phyloP scores from a whole-genome alignment of 1,140 invertebrate species.

The Sitophilus oryzae region DNA sequence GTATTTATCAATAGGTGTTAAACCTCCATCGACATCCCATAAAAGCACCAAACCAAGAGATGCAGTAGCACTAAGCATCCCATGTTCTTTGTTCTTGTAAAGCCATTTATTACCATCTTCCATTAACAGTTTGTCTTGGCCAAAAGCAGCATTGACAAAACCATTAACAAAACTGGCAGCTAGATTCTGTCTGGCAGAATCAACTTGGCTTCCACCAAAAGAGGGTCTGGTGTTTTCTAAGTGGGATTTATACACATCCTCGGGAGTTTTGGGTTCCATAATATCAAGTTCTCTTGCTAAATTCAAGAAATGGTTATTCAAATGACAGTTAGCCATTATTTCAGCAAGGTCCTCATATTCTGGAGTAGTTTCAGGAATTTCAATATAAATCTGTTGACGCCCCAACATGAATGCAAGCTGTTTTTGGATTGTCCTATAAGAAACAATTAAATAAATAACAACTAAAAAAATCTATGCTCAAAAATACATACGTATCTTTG shows the following conservation, averaged over 20 bases:
- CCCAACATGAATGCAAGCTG: conserved; percentile 97
- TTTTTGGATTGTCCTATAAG: conserved; percentile 74
- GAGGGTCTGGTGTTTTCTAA: conserved; percentile 85
- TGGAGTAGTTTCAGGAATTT: conserved; percentile 60
- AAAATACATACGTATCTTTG: conserved; percentile 73
- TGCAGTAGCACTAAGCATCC: conserved; percentile 96
- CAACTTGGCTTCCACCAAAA: conserved; percentile 78
- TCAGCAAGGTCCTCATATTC: conserved; percentile 89
- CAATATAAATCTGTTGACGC: conserved; percentile 88
- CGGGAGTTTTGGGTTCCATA: conserved; percentile 98
- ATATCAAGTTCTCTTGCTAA: conserved; percentile 97
- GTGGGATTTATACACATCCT: conserved; percentile 99
- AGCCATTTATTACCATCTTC: conserved; percentile 98
- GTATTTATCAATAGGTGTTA: conserved; percentile 98
- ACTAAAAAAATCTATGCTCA: too few relatives aligned
- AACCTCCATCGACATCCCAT: conserved; percentile 96
- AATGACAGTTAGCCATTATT: conserved; percentile 94
- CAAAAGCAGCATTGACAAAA: conserved; percentile 98
- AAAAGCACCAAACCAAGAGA: conserved; percentile 89
- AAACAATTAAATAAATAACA: conserved; percentile 1
- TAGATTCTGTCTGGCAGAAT: conserved; percentile 93
- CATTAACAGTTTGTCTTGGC: conserved; percentile 92
- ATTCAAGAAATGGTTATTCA: conserved; percentile 95
- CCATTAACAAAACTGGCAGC: conserved; percentile 99
- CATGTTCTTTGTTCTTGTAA: conserved; percentile 99